Evolutionary conservation across 1,140 invertebrate species (phyloP).

Genomic region (Eupeodes corollae): DNA sequence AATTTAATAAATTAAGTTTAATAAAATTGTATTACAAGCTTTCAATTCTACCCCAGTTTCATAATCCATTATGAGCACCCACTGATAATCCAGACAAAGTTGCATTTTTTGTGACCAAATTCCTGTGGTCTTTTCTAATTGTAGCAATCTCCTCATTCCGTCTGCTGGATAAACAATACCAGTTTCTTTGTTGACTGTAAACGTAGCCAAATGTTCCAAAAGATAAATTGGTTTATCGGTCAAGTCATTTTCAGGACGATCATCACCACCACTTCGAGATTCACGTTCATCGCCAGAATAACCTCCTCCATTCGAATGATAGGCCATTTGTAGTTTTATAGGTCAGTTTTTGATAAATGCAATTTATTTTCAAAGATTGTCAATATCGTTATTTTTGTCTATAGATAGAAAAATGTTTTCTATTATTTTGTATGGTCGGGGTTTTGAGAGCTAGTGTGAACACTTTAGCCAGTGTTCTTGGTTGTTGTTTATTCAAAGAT

Average conservation of each 20-base stretch:
- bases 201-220: conserved; percentile 96
- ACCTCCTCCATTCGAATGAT: conserved; percentile 12
- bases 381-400: too few species aligned
- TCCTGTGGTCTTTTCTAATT: conserved; percentile 86
- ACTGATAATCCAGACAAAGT: conserved; percentile 72
- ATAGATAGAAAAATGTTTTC: too few species aligned
- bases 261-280: conserved; percentile 22
- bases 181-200: conserved; percentile 81
- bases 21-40: neutral
- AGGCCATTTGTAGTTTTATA: too few species aligned
- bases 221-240: conserved; percentile 66
- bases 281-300: conserved; percentile 33
- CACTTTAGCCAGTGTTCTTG: too few species aligned
- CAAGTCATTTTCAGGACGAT: conserved; percentile 25
- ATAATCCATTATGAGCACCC: conserved; percentile 91
- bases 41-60: conserved; percentile 75
- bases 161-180: conserved; percentile 81
- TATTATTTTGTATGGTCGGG: too few species aligned
- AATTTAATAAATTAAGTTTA: too few species aligned
- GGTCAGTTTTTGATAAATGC: too few species aligned
- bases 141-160: conserved; percentile 88
- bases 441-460: too few species aligned
- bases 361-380: too few species aligned
- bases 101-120: conserved; percentile 99
- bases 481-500: too few species aligned